Percentiles rank a stretch among this genome's conserved stretches.
These are phyloP conservation scores for Zaprionus tsacasi DNA, from an alignment of 1,140 invertebrate species.

Conservation along the genomic window DNA sequence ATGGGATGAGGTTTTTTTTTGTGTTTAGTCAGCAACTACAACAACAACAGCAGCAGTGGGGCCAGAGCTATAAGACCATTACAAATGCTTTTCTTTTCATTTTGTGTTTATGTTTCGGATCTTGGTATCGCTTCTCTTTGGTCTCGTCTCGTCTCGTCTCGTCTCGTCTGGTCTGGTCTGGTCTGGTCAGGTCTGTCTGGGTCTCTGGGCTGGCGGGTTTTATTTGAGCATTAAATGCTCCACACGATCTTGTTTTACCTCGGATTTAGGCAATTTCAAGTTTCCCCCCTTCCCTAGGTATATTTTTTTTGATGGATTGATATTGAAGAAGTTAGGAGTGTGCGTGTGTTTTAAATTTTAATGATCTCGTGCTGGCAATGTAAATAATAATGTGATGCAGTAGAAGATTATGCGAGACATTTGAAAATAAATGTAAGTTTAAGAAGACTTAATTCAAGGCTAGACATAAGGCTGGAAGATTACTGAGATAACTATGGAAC, in stretches of 20 bases:
- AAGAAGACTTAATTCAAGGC: constrained; percentile 52
- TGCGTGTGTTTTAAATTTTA: constrained; percentile 48
- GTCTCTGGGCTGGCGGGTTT: constrained; percentile 37
- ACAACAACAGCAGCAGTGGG: constrained; percentile 1
- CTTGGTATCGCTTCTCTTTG: constrained; percentile 40
- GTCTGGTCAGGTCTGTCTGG: constrained; percentile 22
- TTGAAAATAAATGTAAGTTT: constrained; percentile 36
- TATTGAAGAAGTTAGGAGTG: constrained; percentile 57
- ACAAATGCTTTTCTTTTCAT: constrained; percentile 70
- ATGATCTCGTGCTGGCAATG: constrained; percentile 55
- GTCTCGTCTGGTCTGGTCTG: not conserved
- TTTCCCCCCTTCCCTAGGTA: not conserved
- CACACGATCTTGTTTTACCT: constrained; percentile 72
- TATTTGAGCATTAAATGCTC: constrained; percentile 56
- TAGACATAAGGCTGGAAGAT: constrained; percentile 23
- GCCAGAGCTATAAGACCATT: constrained; percentile 47
- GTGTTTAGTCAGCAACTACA: constrained; percentile 4
- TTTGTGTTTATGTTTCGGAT: constrained; percentile 67
- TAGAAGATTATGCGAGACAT: constrained; percentile 40
- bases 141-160: constrained; percentile 1
- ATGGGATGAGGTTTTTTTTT: constrained; percentile 43
- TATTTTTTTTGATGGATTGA: constrained; percentile 65
- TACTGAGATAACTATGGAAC: constrained; percentile 2
- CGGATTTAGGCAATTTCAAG: constrained; percentile 64
- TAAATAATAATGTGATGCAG: constrained; percentile 44